phyloP scores from a whole-genome alignment of 1,140 invertebrate genomes.

The Achatina immaculata region DNA sequence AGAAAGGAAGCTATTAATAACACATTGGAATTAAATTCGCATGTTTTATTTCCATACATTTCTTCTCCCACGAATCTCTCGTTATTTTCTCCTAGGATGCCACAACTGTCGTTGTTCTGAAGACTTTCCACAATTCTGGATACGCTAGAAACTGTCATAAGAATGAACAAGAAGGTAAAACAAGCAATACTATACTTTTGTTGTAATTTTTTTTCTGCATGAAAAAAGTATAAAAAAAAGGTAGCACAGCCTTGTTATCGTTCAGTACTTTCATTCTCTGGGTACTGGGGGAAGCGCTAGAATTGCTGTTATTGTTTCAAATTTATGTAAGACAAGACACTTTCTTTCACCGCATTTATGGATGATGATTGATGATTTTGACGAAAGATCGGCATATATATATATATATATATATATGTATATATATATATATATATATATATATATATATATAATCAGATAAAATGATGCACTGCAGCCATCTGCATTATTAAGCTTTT shows the following conservation, averaged over 20 bases:
- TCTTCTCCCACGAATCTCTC: not conserved
- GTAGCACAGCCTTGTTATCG: too few species aligned
- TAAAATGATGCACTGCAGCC: too few species aligned
- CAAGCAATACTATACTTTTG: too few species aligned
- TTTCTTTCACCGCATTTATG: too few species aligned
- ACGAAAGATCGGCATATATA: not conserved
- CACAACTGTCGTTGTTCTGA: not conserved
- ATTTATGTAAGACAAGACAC: too few species aligned
- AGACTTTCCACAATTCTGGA: not conserved
- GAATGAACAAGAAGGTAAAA: not conserved
- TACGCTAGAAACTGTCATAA: not conserved
- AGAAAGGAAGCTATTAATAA: conserved; percentile 31
- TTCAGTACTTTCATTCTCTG: too few species aligned
- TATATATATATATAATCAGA: conserved; percentile 6
- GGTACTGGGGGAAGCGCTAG: too few species aligned
- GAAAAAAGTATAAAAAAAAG: too few species aligned
- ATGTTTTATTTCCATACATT: not conserved
- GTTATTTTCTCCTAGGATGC: not conserved
- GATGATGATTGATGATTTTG: too few species aligned
- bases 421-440: conserved; percentile 1
- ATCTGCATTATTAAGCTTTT: too few species aligned
- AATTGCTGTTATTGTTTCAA: too few species aligned
- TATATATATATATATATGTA: conserved; percentile 1
- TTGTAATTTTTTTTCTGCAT: too few species aligned
- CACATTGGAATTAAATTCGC: conserved; percentile 30